Base-by-base conservation (phyloP, 2,888 invertebrate species). In the Thera britannica region DNA sequence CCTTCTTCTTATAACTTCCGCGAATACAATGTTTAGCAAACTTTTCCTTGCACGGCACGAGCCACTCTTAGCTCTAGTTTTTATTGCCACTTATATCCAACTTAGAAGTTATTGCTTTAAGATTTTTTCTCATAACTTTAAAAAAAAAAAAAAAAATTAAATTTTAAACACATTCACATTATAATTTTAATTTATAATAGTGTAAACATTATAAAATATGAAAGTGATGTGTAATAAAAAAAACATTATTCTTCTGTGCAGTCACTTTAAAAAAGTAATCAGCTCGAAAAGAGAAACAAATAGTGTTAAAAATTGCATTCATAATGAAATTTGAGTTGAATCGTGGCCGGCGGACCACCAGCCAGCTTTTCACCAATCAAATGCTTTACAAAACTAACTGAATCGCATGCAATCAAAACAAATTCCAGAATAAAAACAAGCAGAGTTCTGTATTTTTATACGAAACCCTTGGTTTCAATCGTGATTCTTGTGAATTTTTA, bases 1-100 rank as follows among this genome's bases (percentile, higher is more conserved):
- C 9, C 44, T 2, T 9, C 9, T 8, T 46, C 44, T 46, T 9
- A 9, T n/a, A 54, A 48, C 58, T 64, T 58, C 11, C 52, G 12
- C 46, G 35, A 55, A 62, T 60, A 68, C 35, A 68, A 44, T 65
- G 62, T 70, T 67, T 57, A 67, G 67, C 62, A 70, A 74, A 74
- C 67, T 72, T 72, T 56, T 9, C 49, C 69, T 46, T 67, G 61
- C 69, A 8, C 6, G 34, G 34, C 34, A 49, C 44, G 7, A 9
- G 41, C n/a, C 12, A 51, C 2, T 51, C 34, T 46, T 52, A 34
- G 52, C 3, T 23, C 23, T 52, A 8, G 3, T 8, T n/a, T 34
- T 52, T 34, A 52, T 52, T 52, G 52, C 52, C 8, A 52, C 34
- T 52, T 34, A 8, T 9, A 52, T 34, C 7, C 8, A 12, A 9